phyloP scores from a whole-genome alignment of 2,888 invertebrate species.

The Azorinus chamasolen region DNA sequence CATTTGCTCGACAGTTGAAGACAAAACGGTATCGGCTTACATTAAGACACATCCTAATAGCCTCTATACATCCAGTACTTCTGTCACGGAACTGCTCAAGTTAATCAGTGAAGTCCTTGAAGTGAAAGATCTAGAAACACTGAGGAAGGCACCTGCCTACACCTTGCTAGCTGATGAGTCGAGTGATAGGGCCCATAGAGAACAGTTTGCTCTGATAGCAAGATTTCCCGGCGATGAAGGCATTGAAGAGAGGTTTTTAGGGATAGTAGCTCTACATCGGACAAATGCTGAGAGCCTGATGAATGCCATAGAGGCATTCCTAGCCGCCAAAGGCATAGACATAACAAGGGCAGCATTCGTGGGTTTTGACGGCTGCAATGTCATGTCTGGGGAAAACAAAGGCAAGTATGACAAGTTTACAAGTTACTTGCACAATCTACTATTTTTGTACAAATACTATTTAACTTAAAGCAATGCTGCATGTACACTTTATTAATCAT shows the following conservation, averaged over 20 bases:
- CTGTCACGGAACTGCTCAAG: conserved; percentile 8
- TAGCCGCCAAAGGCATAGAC: conserved; percentile 22
- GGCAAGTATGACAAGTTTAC: too few species aligned
- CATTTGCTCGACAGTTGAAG: conserved; percentile 5
- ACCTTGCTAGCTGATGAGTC: conserved; percentile 35
- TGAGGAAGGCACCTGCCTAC: conserved; percentile 4
- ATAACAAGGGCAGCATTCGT: conserved; percentile 34
- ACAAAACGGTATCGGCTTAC: conserved; percentile 8
- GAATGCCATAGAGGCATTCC: conserved; percentile 21
- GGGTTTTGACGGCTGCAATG: conserved; percentile 47
- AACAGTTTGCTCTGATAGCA: conserved; percentile 40
- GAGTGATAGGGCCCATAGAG: conserved; percentile 22
- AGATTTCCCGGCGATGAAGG: conserved; percentile 8
- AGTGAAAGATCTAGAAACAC: conserved; percentile 8
- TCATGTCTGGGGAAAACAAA: conserved; percentile 42
- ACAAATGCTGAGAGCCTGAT: conserved; percentile 41
- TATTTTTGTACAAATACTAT: too few species aligned
- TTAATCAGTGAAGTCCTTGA: conserved; percentile 7
- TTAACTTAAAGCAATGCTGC: too few species aligned
- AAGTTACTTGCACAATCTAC: too few species aligned
- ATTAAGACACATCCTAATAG: conserved; percentile 1
- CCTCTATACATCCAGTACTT: conserved; percentile 12
- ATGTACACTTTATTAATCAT: too few species aligned
- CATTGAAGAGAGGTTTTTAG: conserved; percentile 24
- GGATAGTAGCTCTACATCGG: conserved; percentile 11